Percentiles rank a stretch among this genome's conserved stretches.
Conservation (phyloP, 2,888 invertebrate species). For the Margaritifera margaritifera region DNA sequence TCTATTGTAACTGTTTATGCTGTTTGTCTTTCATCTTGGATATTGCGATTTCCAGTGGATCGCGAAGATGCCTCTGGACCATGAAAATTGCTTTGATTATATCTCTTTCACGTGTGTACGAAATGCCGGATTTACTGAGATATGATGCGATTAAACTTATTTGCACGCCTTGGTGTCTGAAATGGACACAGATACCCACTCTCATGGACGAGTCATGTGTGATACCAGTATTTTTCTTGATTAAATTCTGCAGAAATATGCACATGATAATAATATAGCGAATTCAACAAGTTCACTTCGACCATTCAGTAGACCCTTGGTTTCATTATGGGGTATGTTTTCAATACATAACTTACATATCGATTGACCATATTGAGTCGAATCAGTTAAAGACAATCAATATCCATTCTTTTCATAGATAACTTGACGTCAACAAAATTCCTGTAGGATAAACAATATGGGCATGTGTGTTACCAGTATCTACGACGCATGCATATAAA, state of each 20-base stretch:
- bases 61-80: no score
- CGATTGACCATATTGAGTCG: constrained; percentile 10
- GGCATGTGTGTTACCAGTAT: constrained; percentile 46
- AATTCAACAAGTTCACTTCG: constrained; percentile 15
- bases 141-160: no score
- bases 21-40: no score
- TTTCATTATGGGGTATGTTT: constrained; percentile 28
- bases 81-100: no score
- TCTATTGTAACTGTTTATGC: no score
- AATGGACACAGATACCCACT: no score
- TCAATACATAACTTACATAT: constrained; percentile 19
- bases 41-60: no score
- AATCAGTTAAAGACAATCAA: constrained; percentile 20
- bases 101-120: no score
- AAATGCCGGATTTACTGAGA: no score
- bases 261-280: constrained; percentile 18
- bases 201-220: no score
- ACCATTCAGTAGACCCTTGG: constrained; percentile 28
- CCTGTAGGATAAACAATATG: constrained; percentile 41
- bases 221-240: constrained; percentile 15
- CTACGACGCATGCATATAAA: constrained; percentile 41
- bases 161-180: no score
- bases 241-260: constrained; percentile 11
- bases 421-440: constrained; percentile 13
- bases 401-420: constrained; percentile 23